Evolutionary conservation across 2,797 vertebrate species (phyloP).

Genomic region (Sphenopsis melanotis): DNA sequence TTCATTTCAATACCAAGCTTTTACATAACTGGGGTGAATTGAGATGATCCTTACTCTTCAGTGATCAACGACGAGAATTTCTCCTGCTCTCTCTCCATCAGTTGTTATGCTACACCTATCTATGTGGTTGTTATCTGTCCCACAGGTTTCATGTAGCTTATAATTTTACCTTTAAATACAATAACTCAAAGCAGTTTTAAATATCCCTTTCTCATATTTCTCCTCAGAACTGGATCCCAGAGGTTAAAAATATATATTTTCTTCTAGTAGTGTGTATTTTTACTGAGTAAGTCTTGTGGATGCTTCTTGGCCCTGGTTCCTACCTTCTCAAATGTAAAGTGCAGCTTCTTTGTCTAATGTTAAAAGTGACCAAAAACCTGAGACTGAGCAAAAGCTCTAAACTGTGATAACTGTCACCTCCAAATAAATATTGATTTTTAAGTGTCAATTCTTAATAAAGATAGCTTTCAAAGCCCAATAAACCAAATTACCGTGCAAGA

Average conservation of each 20-base stretch:
- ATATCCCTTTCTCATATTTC: background rate
- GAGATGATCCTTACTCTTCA: background rate
- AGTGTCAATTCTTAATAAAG: background rate
- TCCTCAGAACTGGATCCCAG: background rate
- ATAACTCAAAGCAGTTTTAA: background rate
- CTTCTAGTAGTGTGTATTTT: background rate
- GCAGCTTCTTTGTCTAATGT: background rate
- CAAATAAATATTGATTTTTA: conserved; percentile 20
- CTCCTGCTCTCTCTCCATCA: background rate
- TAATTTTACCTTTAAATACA: background rate
- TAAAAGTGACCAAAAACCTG: conserved; percentile 2
- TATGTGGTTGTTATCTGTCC: background rate
- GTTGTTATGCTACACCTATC: background rate
- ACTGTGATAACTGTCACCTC: background rate
- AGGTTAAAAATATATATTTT: background rate
- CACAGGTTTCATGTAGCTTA: background rate
- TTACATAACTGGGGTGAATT: background rate
- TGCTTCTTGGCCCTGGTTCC: background rate
- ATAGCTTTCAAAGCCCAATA: background rate
- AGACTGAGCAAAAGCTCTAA: background rate
- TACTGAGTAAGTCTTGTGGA: background rate
- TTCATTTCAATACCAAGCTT: background rate
- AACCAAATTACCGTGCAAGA: background rate
- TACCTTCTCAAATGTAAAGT: background rate
- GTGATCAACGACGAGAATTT: background rate